Conservation (phyloP, 1,140 invertebrate genomes). For the Polypedilum pembai region DNA sequence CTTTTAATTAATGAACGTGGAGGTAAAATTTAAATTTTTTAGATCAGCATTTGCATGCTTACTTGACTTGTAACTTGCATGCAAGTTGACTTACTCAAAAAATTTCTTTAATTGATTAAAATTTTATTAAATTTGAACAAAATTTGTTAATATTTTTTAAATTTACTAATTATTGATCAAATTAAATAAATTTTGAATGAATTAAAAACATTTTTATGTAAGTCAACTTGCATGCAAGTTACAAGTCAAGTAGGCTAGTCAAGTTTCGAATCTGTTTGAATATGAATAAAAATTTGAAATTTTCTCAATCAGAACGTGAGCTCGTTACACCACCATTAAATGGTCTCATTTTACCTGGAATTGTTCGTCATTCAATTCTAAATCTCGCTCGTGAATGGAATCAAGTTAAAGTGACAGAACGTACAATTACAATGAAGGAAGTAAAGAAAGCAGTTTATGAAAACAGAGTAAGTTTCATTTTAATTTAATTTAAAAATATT, state of each 20-base stretch:
- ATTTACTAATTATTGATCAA: no score
- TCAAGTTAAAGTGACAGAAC: constrained; percentile 79
- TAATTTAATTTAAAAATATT: constrained; percentile 26
- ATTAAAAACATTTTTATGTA: no score
- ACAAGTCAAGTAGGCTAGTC: no score
- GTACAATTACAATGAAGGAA: constrained; percentile 78
- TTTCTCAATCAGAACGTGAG: constrained; percentile 68
- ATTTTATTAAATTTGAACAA: no score
- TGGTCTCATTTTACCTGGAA: constrained; percentile 87
- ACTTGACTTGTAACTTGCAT: no score
- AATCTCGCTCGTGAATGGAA: constrained; percentile 75
- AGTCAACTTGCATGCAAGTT: no score
- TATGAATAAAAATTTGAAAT: constrained; percentile 31
- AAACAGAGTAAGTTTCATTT: constrained; percentile 64
- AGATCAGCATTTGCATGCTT: no score
- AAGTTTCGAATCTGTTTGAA: no score
- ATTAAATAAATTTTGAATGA: no score
- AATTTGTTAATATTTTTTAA: no score
- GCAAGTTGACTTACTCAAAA: no score
- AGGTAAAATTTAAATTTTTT: constrained; percentile 51
- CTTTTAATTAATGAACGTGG: constrained; percentile 81
- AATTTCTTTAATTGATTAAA: no score
- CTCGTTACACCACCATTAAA: constrained; percentile 86
- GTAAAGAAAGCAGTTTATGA: constrained; percentile 64
- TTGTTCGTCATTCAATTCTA: constrained; percentile 82